Conservation (phyloP, 2,797 vertebrate species). For the Capromys pilorides region DNA sequence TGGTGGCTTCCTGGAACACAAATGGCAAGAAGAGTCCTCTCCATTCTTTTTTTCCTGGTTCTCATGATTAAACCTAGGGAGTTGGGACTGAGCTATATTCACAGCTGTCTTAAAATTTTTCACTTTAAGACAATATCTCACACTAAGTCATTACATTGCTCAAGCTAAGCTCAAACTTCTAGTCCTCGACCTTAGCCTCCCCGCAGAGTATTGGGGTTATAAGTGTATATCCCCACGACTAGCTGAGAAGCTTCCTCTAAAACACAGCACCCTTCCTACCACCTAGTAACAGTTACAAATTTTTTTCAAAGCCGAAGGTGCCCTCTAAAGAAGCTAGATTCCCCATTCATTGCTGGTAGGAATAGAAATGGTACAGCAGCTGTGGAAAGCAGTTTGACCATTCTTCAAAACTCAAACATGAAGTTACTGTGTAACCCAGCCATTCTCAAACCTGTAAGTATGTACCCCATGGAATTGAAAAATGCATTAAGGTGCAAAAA, state of each 20-base stretch:
- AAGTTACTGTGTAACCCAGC: not conserved
- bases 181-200: not conserved
- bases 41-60: not conserved
- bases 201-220: not conserved
- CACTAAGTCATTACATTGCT: not conserved
- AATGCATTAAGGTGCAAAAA: not conserved
- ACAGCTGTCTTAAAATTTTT: not conserved
- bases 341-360: not conserved
- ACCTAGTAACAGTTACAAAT: not conserved
- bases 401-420: conserved; percentile 3
- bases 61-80: not conserved
- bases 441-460: not conserved
- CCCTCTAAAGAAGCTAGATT: not conserved
- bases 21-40: not conserved
- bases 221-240: not conserved
- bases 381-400: not conserved
- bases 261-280: not conserved
- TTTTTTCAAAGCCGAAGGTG: not conserved
- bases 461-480: not conserved
- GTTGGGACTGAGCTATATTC: not conserved
- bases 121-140: not conserved
- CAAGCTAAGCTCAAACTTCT: not conserved
- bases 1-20: not conserved
- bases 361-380: not conserved
- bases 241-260: not conserved